Conservation (phyloP, 2,113 vertebrate genomes). For the Bombycilla garrulus region DNA sequence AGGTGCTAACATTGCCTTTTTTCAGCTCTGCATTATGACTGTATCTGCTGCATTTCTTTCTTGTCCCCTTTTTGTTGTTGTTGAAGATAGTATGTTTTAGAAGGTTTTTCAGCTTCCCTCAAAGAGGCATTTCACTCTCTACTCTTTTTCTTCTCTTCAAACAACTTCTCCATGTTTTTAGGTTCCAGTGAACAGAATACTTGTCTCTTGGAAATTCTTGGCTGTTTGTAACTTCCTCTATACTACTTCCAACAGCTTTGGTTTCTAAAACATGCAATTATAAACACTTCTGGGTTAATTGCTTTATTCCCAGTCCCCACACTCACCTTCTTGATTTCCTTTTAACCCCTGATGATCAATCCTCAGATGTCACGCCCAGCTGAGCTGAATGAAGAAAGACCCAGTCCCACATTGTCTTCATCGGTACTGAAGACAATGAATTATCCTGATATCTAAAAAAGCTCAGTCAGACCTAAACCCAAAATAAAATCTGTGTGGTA, state of each 20-base stretch:
- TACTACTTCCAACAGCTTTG: slow-evolving; percentile 61
- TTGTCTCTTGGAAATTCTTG: slow-evolving; percentile 32
- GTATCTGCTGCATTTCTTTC: slow-evolving; percentile 72
- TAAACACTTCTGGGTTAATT: background rate
- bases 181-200: slow-evolving; percentile 55
- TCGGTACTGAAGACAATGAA: background rate
- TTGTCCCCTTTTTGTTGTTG: slow-evolving; percentile 49
- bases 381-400: background rate
- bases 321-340: background rate
- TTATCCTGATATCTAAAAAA: background rate
- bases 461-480: background rate
- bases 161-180: slow-evolving; percentile 67
- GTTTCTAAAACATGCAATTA: slow-evolving; percentile 48
- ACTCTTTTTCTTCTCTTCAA: slow-evolving; percentile 66
- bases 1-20: background rate
- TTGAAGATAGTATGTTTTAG: slow-evolving; percentile 52
- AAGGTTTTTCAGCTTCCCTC: slow-evolving; percentile 61
- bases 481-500: background rate
- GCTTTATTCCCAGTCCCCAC: background rate
- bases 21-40: background rate
- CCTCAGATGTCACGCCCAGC: background rate
- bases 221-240: slow-evolving; percentile 58
- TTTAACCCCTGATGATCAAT: background rate
- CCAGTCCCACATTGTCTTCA: background rate
- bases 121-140: slow-evolving; percentile 25